A percentile compares a stretch with the other conserved stretches of the same genome.
phyloP scores from a whole-genome alignment of 2,888 invertebrate genomes.

The Hololepta plana region DNA sequence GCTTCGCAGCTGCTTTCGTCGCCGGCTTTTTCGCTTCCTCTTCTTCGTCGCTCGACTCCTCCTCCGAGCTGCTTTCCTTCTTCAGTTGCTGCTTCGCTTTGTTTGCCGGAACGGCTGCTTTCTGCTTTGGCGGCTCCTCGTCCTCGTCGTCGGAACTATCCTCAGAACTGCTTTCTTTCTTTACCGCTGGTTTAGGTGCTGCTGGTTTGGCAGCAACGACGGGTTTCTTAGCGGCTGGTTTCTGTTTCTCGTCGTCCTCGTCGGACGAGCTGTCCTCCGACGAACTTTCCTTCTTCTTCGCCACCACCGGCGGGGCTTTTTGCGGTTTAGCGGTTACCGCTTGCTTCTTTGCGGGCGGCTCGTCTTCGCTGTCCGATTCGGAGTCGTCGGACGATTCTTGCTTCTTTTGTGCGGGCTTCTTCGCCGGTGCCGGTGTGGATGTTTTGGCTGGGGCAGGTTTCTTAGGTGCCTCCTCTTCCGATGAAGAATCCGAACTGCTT shows the following conservation, averaged over 20 bases:
- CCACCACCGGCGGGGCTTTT: slow-evolving; percentile 7
- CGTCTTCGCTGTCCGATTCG: slow-evolving; percentile 22
- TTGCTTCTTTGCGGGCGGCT: slow-evolving; percentile 13
- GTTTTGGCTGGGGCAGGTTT: slow-evolving; percentile 8
- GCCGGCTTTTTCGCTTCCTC: too few species aligned
- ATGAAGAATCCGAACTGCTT: slow-evolving; percentile 5
- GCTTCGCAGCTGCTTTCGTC: slow-evolving; percentile 10
- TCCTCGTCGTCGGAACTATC: slow-evolving; percentile 19
- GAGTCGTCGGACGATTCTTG: slow-evolving; percentile 14
- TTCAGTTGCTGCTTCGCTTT: slow-evolving; percentile 5
- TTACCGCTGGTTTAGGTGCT: slow-evolving; percentile 11
- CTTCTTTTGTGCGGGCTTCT: too few species aligned
- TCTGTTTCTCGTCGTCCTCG: slow-evolving; percentile 9
- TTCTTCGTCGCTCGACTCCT: slow-evolving; percentile 8
- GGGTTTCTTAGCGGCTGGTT: slow-evolving; percentile 13
- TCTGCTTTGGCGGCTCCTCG: slow-evolving; percentile 13
- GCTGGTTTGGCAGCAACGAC: slow-evolving; percentile 10
- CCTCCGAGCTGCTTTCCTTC: slow-evolving; percentile 10
- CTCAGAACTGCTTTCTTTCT: slow-evolving; percentile 20
- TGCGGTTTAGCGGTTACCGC: slow-evolving; percentile 9
- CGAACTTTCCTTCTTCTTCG: slow-evolving; percentile 10
- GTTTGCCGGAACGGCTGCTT: slow-evolving; percentile 10
- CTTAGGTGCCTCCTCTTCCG: slow-evolving; percentile 6
- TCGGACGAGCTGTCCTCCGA: slow-evolving; percentile 10
- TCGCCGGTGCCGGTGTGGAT: slow-evolving; percentile 9